Evolutionary conservation across 2,797 vertebrate species (phyloP), one percentile per base, ranked within the genome.

Genomic region (Cygnus olor): DNA sequence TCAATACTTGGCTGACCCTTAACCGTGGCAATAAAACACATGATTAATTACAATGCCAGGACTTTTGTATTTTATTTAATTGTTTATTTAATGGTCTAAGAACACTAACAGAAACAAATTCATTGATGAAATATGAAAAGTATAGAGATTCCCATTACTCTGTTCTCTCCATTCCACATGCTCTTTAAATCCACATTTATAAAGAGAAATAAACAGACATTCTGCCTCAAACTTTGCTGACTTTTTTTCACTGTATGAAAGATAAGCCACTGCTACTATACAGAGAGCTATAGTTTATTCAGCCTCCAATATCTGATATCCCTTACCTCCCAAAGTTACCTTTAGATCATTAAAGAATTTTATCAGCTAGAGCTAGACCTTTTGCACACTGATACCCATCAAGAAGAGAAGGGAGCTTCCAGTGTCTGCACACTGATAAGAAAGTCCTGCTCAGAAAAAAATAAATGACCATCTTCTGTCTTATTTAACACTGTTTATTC

Each of bases 341-440:
- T 98, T 98, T 98, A 98, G 98, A 98, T 99, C 98, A 98, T 99
- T 99, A 98, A 98, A 98, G 98, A 98, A 98, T 98, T 99, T 99
- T 99, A 99, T 99, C 98, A 98, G 98, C 96, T 93, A 98, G 98
- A 98, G 98, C 96, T 93, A 98, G 98, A 98, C 98, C 98, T 98
- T 98, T 98, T 98, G 97, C 98, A 97, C 98, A 96, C 98, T 98
- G 98, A 98, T 98, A 98, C 94, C 97, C 98, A 98, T 99, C 98
- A 98, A 98, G 98, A 98, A 97, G 96, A 97, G 97, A 93, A 95
- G 85, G 92, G 73, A 91, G 93, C 80, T 83, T 97, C 91, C 94
- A 97, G 96, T 97, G 94, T 96, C 97, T 96, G 96, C 96, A 95
- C 94, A 96, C 98, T 98, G 98, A 98, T 98, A 98, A 96, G 77